Evolutionary conservation across 2,797 vertebrate genomes (phyloP).

Genomic region (Ambastaia sidthimunki): DNA sequence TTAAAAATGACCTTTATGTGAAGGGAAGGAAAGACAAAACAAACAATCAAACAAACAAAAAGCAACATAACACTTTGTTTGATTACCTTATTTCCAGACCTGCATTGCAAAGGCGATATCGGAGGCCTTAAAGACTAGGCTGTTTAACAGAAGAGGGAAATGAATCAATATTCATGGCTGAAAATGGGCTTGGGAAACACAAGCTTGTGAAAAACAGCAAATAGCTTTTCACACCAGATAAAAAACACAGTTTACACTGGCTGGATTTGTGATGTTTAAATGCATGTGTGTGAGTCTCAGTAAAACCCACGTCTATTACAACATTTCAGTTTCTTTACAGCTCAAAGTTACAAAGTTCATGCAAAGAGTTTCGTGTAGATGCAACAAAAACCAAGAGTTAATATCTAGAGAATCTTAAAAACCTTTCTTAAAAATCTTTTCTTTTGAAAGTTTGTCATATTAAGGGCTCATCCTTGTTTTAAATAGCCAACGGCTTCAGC

Average conservation of each 20-base stretch:
- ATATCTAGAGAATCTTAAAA: background rate
- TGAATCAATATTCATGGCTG: slow-evolving; percentile 59
- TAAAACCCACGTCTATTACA: background rate
- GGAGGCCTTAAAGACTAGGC: slow-evolving; percentile 29
- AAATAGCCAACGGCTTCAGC: slow-evolving; percentile 69
- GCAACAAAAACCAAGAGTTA: too few species aligned
- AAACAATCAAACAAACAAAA: background rate
- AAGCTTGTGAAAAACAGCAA: slow-evolving; percentile 59
- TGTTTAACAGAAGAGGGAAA: slow-evolving; percentile 36
- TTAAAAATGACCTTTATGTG: background rate
- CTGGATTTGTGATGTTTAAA: slow-evolving; percentile 30
- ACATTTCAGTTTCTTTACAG: background rate
- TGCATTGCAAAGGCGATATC: slow-evolving; percentile 32
- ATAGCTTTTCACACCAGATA: slow-evolving; percentile 67
- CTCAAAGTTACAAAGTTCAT: background rate
- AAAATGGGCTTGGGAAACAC: slow-evolving; percentile 39
- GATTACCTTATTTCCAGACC: slow-evolving; percentile 11
- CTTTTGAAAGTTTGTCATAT: too few species aligned
- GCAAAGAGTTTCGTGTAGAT: background rate
- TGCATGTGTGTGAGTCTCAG: slow-evolving; percentile 3
- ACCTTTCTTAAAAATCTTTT: background rate
- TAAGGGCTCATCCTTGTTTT: too few species aligned
- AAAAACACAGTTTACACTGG: slow-evolving; percentile 52
- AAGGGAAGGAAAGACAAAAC: slow-evolving; percentile 11
- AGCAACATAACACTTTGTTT: slow-evolving; percentile 33